Conservation (phyloP, 2,888 invertebrate genomes). For the Aromia moschata region DNA sequence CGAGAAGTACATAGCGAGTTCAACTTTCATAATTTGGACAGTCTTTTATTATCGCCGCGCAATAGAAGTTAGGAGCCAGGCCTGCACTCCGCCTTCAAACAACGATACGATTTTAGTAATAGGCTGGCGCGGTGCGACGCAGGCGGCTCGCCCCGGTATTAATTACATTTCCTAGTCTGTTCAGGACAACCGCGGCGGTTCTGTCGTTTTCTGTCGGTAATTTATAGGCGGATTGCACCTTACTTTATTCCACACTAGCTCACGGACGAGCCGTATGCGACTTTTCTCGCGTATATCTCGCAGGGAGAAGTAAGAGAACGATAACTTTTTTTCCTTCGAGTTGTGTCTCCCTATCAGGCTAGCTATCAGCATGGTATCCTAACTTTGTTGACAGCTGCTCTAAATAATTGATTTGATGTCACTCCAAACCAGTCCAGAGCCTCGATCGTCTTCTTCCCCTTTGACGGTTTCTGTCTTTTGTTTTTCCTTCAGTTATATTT, state of each 20-base stretch:
- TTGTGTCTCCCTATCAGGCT: too few species aligned
- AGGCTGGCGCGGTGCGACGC: background rate
- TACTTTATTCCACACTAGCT: slow-evolving; percentile 18
- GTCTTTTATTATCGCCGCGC: background rate
- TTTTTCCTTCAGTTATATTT: too few species aligned
- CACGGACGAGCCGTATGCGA: slow-evolving; percentile 1
- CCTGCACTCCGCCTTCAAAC: slow-evolving; percentile 2
- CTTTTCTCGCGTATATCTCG: too few species aligned
- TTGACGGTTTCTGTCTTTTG: too few species aligned
- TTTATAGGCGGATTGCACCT: slow-evolving; percentile 26
- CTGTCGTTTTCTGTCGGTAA: slow-evolving; percentile 27
- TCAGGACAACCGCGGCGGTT: slow-evolving; percentile 29
- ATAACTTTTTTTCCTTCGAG: too few species aligned
- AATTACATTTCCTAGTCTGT: slow-evolving; percentile 32
- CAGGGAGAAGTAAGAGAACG: too few species aligned
- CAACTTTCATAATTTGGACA: background rate
- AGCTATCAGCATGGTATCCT: too few species aligned
- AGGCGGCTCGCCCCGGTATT: slow-evolving; percentile 23
- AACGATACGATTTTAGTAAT: slow-evolving; percentile 7
- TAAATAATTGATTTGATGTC: too few species aligned
- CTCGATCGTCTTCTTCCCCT: too few species aligned
- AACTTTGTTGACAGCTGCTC: too few species aligned
- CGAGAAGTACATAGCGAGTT: background rate
- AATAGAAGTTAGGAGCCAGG: background rate
- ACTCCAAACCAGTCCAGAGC: too few species aligned